Evolutionary conservation across 2,888 invertebrate genomes (phyloP), one percentile per base, ranked within the genome.

Genomic region (Schizotus pectinicornis): DNA sequence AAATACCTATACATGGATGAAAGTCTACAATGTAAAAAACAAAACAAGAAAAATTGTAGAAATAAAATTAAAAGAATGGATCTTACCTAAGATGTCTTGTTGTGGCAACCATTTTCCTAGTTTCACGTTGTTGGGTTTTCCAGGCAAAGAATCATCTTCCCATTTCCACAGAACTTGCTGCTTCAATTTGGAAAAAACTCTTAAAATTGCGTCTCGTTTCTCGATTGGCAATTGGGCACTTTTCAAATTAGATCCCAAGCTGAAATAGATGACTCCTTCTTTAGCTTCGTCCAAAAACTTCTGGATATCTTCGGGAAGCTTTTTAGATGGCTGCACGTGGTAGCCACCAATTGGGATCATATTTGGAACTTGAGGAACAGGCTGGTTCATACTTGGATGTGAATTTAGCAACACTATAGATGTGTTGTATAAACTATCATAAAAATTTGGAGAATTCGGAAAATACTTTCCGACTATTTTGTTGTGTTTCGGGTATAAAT

Each of bases 161-260:
- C 86, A 89, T 77, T 89, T 89, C 88, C 87, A 88, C 13, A 89
- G 68, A 0, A 89, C 83, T 2, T 81, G 84, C 60, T 87, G 85
- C 58, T 87, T 85, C 0, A 88, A 65, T 57, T 79, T 81, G 0
- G 81, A 77, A 52, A 89, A 84, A 1, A 82, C 83, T 51, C 84
- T 83, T 5, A 84, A 74, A 32, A 89, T 81, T 0, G 79, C 82
- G 9, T 80, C 71, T 13, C 80, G 76, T 61, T 82, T 84, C 1
- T 83, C 81, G 0, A 71, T 63, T 0, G 84, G 81, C 49, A 89
- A 70, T 64, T 86, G 81, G n/a, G 80, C 77, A 61, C 84, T 84
- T 46, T 81, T 79, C 0, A 86, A 79, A 59, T 84, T 83, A 0
- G 86, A 84, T 1, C 87, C 87, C 67, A 88, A 81, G 64, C 83